Evolutionary conservation across 2,888 invertebrate species (phyloP).

Genomic region (Synanthedon myopaeformis): DNA sequence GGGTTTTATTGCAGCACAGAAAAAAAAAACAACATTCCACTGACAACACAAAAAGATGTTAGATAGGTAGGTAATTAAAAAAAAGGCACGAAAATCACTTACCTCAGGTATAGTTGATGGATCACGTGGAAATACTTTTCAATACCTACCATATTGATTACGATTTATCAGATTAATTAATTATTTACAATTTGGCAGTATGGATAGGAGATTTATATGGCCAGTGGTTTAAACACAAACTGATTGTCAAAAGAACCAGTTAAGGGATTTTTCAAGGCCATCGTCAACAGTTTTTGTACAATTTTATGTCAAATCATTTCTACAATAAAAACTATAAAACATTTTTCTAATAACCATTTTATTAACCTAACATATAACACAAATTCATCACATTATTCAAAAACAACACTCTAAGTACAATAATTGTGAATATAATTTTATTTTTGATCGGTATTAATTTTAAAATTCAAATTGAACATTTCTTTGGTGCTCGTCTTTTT

Average conservation of each 20-base stretch:
- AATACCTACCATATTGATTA: too few species aligned
- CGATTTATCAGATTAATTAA: too few species aligned
- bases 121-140: too few species aligned
- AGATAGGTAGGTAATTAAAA: constrained; percentile 6
- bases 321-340: not conserved
- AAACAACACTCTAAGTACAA: not conserved
- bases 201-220: too few species aligned
- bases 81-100: too few species aligned
- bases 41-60: constrained; percentile 31
- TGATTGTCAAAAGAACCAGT: too few species aligned
- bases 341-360: not conserved
- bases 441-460: not conserved
- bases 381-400: not conserved
- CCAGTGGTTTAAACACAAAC: too few species aligned
- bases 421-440: not conserved
- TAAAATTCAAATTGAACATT: not conserved
- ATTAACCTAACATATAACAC: not conserved
- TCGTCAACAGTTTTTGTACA: too few species aligned
- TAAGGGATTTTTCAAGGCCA: too few species aligned
- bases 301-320: not conserved
- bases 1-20: constrained; percentile 1
- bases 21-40: constrained; percentile 30
- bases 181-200: too few species aligned
- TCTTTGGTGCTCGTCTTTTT: not conserved
- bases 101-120: too few species aligned